phyloP scores from a whole-genome alignment of 2,113 vertebrate genomes.

The Ramphastos sulfuratus region DNA sequence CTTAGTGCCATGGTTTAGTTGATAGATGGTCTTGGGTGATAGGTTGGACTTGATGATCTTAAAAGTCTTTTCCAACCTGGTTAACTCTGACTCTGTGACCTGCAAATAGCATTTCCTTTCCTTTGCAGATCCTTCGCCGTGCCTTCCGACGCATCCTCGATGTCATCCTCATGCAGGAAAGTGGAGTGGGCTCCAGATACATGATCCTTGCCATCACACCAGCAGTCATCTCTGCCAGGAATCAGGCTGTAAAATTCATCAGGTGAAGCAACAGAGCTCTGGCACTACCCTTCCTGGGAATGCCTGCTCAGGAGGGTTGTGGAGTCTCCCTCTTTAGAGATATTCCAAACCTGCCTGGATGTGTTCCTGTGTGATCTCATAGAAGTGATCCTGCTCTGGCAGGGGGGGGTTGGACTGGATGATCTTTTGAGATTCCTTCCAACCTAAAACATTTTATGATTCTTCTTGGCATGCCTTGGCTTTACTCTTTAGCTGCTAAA shows the following conservation, averaged over 20 bases:
- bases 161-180: constrained; percentile 86
- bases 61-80: too few relatives aligned
- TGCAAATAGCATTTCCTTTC: not conserved
- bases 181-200: constrained; percentile 10
- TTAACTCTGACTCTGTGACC: too few relatives aligned
- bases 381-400: too few relatives aligned
- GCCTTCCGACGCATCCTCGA: constrained; percentile 83
- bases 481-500: not conserved
- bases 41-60: too few relatives aligned
- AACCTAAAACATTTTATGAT: too few relatives aligned
- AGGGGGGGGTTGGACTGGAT: too few relatives aligned
- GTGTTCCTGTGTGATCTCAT: too few relatives aligned
- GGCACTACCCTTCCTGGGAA: not conserved
- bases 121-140: constrained; percentile 72
- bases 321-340: too few relatives aligned
- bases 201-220: constrained; percentile 67
- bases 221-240: constrained; percentile 68
- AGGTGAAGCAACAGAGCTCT: constrained; percentile 75
- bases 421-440: too few relatives aligned
- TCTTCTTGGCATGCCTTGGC: not conserved
- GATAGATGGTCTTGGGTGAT: too few relatives aligned
- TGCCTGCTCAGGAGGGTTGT: not conserved
- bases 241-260: constrained; percentile 86
- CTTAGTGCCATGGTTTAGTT: too few relatives aligned
- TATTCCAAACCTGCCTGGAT: too few relatives aligned